These are phyloP conservation scores for Aporophyla lueneburgensis DNA, from an alignment of 2,888 invertebrate genomes.

Conservation along the genomic window DNA sequence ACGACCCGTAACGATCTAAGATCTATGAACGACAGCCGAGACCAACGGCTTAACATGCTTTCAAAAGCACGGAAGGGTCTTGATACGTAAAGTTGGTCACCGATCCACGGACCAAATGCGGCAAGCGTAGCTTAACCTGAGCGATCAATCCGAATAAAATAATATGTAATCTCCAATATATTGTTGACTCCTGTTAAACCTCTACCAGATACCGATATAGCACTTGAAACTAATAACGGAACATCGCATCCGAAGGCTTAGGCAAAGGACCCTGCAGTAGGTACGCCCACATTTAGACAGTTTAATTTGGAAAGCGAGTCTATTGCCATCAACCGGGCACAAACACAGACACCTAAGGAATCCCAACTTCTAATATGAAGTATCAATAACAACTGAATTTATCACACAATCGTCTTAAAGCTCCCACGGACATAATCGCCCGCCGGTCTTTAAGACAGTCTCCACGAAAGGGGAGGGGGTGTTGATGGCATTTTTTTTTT, in stretches of 20 bases:
- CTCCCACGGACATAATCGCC: slow-evolving; percentile 85
- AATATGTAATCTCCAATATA: not conserved
- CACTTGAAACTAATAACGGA: not conserved
- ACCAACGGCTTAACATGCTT: too few species aligned
- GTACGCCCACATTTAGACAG: not conserved
- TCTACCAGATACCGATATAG: not conserved
- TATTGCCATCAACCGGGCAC: too few species aligned
- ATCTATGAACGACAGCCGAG: too few species aligned
- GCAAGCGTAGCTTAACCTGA: too few species aligned
- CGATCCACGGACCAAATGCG: too few species aligned
- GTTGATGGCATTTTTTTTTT: slow-evolving; percentile 80
- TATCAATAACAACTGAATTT: slow-evolving; percentile 57
- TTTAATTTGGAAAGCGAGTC: too few species aligned
- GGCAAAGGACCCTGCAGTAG: too few species aligned
- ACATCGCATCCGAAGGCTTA: too few species aligned
- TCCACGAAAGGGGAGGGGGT: slow-evolving; percentile 68
- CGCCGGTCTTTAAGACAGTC: slow-evolving; percentile 76
- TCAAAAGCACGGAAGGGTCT: too few species aligned
- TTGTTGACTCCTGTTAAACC: not conserved
- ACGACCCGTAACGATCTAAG: too few species aligned
- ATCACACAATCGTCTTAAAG: slow-evolving; percentile 76
- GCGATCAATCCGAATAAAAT: not conserved
- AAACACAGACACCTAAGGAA: not conserved
- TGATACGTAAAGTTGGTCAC: too few species aligned
- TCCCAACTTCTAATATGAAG: not conserved